Evolutionary conservation across 2,888 invertebrate genomes (phyloP).

Genomic region (Drosophila crucigera): DNA sequence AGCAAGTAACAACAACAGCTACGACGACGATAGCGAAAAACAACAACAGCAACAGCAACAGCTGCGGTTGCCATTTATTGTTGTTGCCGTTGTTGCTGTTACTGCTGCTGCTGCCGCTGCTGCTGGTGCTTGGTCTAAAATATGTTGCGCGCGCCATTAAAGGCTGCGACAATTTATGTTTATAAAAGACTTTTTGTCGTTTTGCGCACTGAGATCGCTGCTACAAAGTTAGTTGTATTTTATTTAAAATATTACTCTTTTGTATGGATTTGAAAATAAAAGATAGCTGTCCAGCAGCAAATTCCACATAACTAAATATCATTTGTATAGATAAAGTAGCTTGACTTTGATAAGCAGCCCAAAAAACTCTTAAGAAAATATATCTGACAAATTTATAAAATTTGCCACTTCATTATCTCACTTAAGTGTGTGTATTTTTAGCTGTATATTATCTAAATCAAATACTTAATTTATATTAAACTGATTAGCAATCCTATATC

Average conservation of each 20-base stretch:
- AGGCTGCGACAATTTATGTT: slow-evolving; percentile 75
- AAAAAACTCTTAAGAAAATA: neutral
- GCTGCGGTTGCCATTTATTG: slow-evolving; percentile 67
- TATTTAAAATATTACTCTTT: slow-evolving; percentile 26
- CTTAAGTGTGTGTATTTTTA: neutral
- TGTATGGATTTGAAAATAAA: neutral
- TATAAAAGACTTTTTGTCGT: slow-evolving; percentile 65
- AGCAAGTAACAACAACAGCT: slow-evolving; percentile 44
- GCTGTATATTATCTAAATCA: neutral
- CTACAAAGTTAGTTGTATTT: slow-evolving; percentile 16
- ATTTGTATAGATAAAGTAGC: neutral
- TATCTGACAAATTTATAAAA: neutral
- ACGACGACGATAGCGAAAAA: slow-evolving; percentile 33
- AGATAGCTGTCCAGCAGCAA: neutral
- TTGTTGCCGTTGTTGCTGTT: slow-evolving; percentile 34
- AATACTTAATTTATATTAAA: neutral
- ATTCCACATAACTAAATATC: neutral
- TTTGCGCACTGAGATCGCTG: slow-evolving; percentile 23
- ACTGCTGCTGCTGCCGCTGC: slow-evolving; percentile 38
- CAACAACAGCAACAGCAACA: slow-evolving; percentile 65
- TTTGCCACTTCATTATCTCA: neutral
- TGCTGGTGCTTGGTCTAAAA: slow-evolving; percentile 56
- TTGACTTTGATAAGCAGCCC: neutral
- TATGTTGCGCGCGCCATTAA: slow-evolving; percentile 71
- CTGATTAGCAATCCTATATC: slow-evolving; percentile 1